Conservation (phyloP, 2,888 invertebrate species). For the Prosopocoilus inquinatus region DNA sequence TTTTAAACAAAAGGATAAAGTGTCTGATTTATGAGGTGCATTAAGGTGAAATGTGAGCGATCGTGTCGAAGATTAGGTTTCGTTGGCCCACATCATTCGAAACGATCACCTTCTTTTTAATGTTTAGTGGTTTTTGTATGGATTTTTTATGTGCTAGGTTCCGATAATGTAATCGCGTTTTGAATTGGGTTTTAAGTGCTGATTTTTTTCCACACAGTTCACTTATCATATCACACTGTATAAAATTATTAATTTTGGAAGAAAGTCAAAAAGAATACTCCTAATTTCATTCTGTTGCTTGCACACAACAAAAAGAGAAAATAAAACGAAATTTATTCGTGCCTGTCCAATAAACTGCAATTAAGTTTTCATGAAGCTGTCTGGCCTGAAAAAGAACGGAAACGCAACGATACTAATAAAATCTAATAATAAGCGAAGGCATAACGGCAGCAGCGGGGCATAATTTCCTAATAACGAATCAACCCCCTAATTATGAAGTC, state of each 20-base stretch:
- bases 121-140: conserved; percentile 18
- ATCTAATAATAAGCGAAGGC: too few relatives aligned
- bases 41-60: conserved; percentile 30
- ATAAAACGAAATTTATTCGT: too few relatives aligned
- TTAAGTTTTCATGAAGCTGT: too few relatives aligned
- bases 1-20: conserved; percentile 31
- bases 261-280: too few relatives aligned
- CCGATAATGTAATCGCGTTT: not conserved
- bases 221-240: not conserved
- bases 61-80: conserved; percentile 25
- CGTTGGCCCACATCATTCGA: conserved; percentile 25
- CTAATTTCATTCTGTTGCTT: too few relatives aligned
- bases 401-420: too few relatives aligned
- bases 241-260: too few relatives aligned
- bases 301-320: too few relatives aligned
- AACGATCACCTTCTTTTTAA: conserved; percentile 13
- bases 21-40: conserved; percentile 29
- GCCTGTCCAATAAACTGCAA: too few relatives aligned
- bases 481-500: conserved; percentile 3
- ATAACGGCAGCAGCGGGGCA: not conserved
- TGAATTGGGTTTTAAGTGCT: conserved; percentile 1
- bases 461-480: not conserved
- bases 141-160: not conserved
- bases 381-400: too few relatives aligned
- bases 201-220: conserved; percentile 6